A percentile compares a stretch with the other conserved stretches of the same genome.
These are phyloP conservation scores for Aspidapion aeneum DNA, from an alignment of 2,888 invertebrate species.

Conservation along the genomic window DNA sequence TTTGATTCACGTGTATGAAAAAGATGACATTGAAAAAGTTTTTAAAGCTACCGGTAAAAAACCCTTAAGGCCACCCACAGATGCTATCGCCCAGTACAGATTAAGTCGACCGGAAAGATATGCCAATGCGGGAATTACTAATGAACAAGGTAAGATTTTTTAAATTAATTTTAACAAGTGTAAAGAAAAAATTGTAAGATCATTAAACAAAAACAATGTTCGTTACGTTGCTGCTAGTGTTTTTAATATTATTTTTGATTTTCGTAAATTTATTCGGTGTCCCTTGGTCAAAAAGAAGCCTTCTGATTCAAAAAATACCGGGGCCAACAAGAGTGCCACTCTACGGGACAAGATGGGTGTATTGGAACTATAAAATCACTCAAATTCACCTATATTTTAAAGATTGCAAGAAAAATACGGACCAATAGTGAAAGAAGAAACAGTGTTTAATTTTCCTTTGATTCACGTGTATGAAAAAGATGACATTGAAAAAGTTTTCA, in stretches of 20 bases:
- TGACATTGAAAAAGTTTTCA: conserved; percentile 75
- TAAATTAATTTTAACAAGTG: no score
- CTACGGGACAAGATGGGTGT: conserved; percentile 78
- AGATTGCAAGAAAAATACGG: conserved; percentile 72
- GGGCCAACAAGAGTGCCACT: conserved; percentile 72
- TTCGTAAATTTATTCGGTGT: no score
- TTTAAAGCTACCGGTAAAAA: conserved; percentile 69
- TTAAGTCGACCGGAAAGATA: conserved; percentile 73
- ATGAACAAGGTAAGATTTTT: conserved; percentile 71
- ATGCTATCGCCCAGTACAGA: conserved; percentile 74
- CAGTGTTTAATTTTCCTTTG: conserved; percentile 67
- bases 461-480: conserved; percentile 67
- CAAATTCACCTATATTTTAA: conserved; percentile 79
- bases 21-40: conserved; percentile 70
- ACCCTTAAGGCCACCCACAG: conserved; percentile 79
- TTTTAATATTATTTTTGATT: no score
- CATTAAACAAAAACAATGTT: no score
- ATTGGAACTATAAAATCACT: conserved; percentile 57
- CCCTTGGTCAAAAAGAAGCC: no score
- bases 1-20: conserved; percentile 69
- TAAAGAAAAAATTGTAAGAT: no score
- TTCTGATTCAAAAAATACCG: no score
- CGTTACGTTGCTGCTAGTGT: no score
- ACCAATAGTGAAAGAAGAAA: conserved; percentile 72
- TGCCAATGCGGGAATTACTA: conserved; percentile 76